Evolutionary conservation across 2,797 vertebrate genomes (phyloP), one percentile per base, ranked within the genome.

Genomic region (Allobates femoralis): DNA sequence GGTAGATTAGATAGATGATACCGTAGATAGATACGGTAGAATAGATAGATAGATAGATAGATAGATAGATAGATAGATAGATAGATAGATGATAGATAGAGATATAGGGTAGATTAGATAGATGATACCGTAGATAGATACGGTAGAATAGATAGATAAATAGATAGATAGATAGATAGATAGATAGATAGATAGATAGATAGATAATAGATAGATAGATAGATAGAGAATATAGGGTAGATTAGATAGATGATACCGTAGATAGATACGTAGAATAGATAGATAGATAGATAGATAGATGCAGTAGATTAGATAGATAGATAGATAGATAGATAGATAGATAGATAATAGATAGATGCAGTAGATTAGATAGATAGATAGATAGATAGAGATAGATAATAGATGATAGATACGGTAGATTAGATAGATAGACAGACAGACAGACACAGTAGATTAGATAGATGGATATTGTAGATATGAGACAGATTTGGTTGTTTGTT

Each of bases 31-130:
- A 30, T 66, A 67, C n/a, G n/a, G n/a, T n/a, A n/a, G n/a, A 26
- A 64, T 32, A 67, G 62, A 32, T 66, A 67, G 64, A 67, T 28
- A 66, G 64, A 67, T 19, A 67, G 62, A 30, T 66, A 67, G n/a
- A 41, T 41, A 41, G 37, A 41, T 41, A 41, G 15, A 67, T 67
- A n/a, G 10, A 58, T 58, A 58, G 56, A 58, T n/a, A 18, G 21
- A 41, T 41, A 41, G 37, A 41, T 41, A 41, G 15, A 67, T 67
- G 10, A 58, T 58, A 58, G 56, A 58, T n/a, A 18, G 21, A 58
- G 15, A n/a, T n/a, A n/a, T n/a, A n/a, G n/a, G n/a, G n/a, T n/a
- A n/a, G n/a, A 64, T 28, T 64, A 64, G 26, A 64, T 64, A 28
- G 60, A 64, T 64, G n/a, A 64, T 19, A n/a, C n/a, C n/a, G n/a